Evolutionary conservation across 2,797 vertebrate species (phyloP).

Genomic region (Lacerta bilineata): DNA sequence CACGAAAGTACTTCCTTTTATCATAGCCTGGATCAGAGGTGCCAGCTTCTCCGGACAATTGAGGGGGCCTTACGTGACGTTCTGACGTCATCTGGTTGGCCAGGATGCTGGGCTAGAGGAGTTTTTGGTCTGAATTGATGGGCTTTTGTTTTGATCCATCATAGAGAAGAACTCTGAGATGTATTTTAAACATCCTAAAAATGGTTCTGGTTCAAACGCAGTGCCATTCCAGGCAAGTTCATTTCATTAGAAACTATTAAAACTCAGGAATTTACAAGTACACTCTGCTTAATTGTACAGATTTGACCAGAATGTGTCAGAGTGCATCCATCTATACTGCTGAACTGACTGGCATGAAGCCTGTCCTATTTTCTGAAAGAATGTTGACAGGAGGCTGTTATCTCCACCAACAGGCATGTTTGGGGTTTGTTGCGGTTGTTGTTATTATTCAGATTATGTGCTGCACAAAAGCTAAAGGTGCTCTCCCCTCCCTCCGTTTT

Average conservation of each 20-base stretch:
- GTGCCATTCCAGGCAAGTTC: neutral
- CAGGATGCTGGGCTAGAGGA: too few species aligned
- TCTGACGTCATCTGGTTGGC: too few species aligned
- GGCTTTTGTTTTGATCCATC: too few species aligned
- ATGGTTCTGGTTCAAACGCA: neutral
- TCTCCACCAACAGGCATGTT: accelerated
- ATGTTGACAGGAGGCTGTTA: neutral
- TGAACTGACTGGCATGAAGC: accelerated
- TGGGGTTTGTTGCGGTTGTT: neutral
- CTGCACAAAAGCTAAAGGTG: conserved; percentile 10
- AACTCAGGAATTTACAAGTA: neutral
- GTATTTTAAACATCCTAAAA: neutral
- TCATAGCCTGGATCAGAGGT: too few species aligned
- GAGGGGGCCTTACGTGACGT: too few species aligned
- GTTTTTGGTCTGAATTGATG: too few species aligned
- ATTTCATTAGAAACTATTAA: neutral
- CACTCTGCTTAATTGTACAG: neutral
- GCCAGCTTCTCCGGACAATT: too few species aligned
- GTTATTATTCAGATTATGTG: neutral
- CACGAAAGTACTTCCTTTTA: too few species aligned
- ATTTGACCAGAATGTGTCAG: neutral
- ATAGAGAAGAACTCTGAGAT: too few species aligned
- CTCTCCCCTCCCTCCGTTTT: neutral
- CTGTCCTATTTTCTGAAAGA: neutral
- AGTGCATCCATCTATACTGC: neutral